Evolutionary conservation across 2,113 vertebrate species (phyloP).

Genomic region (Dasyurus viverrinus): DNA sequence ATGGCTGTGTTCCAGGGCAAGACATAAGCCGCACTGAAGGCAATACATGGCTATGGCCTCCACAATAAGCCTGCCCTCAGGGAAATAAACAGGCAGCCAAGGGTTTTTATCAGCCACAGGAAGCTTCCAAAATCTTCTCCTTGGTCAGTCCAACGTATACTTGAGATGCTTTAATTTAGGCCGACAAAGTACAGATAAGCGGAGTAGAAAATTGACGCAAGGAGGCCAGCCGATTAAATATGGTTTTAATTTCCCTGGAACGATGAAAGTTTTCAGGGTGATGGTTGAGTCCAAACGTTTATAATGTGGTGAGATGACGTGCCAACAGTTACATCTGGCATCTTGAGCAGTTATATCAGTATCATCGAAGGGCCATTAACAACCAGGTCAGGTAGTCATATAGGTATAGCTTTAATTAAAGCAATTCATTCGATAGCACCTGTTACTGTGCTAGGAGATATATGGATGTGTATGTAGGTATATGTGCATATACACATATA

Average conservation of each 20-base stretch:
- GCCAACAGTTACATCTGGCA: not conserved
- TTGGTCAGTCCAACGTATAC: not conserved
- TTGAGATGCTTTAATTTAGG: not conserved
- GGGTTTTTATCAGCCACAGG: constrained; percentile 9
- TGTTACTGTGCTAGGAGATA: not conserved
- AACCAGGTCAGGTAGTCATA: not conserved
- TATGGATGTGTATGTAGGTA: too few species aligned
- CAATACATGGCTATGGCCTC: not conserved
- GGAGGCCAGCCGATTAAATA: not conserved
- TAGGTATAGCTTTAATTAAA: not conserved
- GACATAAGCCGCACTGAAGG: constrained; percentile 14
- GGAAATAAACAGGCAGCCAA: not conserved
- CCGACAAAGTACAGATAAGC: not conserved
- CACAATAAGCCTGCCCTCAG: not conserved
- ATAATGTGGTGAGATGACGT: not conserved
- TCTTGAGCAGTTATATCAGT: not conserved
- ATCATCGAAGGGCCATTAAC: not conserved
- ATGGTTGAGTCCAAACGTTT: not conserved
- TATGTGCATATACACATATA: not conserved
- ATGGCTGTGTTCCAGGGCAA: not conserved
- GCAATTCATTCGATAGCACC: not conserved
- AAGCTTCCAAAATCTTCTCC: constrained; percentile 28
- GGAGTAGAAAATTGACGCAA: constrained; percentile 22
- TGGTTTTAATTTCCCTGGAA: not conserved
- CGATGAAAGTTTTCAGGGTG: not conserved